Base-by-base conservation (phyloP, 2,797 vertebrate species). In the Sebastes miniatus region DNA sequence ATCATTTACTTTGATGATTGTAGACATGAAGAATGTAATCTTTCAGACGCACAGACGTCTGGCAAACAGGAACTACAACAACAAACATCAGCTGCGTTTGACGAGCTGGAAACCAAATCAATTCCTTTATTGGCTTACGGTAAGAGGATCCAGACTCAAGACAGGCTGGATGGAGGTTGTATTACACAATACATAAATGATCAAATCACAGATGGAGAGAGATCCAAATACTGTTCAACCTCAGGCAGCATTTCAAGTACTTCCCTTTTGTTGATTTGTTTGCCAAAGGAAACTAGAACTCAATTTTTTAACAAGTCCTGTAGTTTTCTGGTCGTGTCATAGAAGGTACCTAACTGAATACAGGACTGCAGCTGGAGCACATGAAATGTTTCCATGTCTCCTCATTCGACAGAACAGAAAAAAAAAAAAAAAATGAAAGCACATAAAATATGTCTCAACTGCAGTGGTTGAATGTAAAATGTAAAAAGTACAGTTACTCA, bases 21-120 rank as follows among this genome's bases (percentile, higher is more conserved):
- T 1, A 75, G 20, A 25, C 31, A 11, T 13, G 4, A 69, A 78
- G 59, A 83, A 74, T 58, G 61, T 14, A 25, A 57, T 59, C 3
- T 31, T 56, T 29, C 43, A 79, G n/a, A 43, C 13, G 32, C 7
- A 52, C n/a, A 16, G 43, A 56, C 0, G 16, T 58, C 57, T 69
- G 67, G 6, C 36, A 54, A 31, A 16, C 9, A 72, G 14, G 18
- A 59, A 16, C 39, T 11, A 62, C n/a, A 50, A 67, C 67, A 78
- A 18, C 34, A n/a, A 81, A 84, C 73, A 61, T 54, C 2, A 14
- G 32, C 65, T 66, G 39, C 6, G 8, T 79, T 59, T 61, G 87
- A 90, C 36, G 69, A 86, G 77, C 78, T 72, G 52, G 58, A 91
- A 85, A 91, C 72, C 34, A 83, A 86, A 88, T 92, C 80, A 85